Evolutionary conservation across 2,888 invertebrate species (phyloP), one percentile per base, ranked within the genome.

Genomic region (Caenorhabditis uteleia): DNA sequence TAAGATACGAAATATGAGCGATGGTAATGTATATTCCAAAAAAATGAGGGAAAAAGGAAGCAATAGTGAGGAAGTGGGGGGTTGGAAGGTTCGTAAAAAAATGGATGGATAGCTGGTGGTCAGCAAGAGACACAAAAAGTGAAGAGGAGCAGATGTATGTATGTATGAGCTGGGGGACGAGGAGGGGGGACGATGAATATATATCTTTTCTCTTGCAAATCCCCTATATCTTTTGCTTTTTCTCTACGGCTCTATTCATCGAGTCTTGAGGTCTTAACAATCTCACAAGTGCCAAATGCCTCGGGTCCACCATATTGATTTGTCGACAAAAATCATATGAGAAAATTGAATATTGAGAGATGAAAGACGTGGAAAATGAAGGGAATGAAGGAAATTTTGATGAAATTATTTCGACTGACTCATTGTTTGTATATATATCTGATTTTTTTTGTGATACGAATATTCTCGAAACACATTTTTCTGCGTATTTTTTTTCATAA

Each of bases 71-170:
- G n/a, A n/a, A n/a, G n/a, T n/a, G n/a, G n/a, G n/a, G n/a, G n/a
- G n/a, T n/a, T n/a, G 36, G 29, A 3, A 48, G 25, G 27, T 26
- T 27, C 38, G 25, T 20, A 20, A 38, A 38, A 16, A 47, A 38
- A 44, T 44, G 34, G 33, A 47, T 34, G 34, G 20, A 16, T 47
- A 16, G 31, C 29, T 44, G 44, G 36, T 36, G 36, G 36, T 36
- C 36, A 36, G 20, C 7, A 7, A 18, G 36, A 36, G 20, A 36
- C 6, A 36, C 18, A 36, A n/a, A 14, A 36, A 20, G 18, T n/a
- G 36, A 36, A 36, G 16, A 36, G 29, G 29, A 29, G 12, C 12
- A 29, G 29, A 29, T 8, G 12, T 29, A 29, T 6, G 12, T 29
- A 29, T 29, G 29, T 29, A 12, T 29, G 29, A 8, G 29, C 12